Evolutionary conservation across 2,113 vertebrate species (phyloP).

Genomic region (Cervus canadensis): DNA sequence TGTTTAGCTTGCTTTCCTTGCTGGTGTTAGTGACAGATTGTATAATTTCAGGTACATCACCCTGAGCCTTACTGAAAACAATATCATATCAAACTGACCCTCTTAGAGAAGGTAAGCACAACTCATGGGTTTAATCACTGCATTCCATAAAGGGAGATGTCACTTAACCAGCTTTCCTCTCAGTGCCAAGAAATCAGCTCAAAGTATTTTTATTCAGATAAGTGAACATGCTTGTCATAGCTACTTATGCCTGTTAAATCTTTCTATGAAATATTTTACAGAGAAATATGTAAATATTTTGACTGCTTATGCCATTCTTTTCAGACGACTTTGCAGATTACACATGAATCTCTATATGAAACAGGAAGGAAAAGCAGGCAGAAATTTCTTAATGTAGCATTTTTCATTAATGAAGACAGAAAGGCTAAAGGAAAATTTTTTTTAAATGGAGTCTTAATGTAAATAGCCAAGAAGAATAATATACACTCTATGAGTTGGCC

Average conservation of each 20-base stretch:
- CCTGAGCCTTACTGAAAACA: not conserved
- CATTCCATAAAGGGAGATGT: constrained; percentile 78
- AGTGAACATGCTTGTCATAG: constrained; percentile 75
- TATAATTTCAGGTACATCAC: not conserved
- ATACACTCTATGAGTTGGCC: not conserved
- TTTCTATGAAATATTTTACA: constrained; percentile 82
- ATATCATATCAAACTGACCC: not conserved
- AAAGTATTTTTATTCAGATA: constrained; percentile 81
- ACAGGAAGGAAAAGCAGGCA: constrained; percentile 71
- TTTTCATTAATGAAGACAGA: constrained; percentile 76
- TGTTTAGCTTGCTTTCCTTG: not conserved
- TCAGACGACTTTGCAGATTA: constrained; percentile 73
- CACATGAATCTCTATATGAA: constrained; percentile 69
- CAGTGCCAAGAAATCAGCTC: constrained; percentile 67
- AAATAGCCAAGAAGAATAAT: constrained; percentile 59
- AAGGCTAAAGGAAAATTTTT: constrained; percentile 66
- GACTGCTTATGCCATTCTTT: constrained; percentile 80
- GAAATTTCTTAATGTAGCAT: constrained; percentile 77
- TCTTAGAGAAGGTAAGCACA: not conserved
- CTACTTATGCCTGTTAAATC: constrained; percentile 81
- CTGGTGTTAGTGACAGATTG: not conserved
- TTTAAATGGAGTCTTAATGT: constrained; percentile 42
- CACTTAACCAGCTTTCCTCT: constrained; percentile 65
- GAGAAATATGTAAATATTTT: constrained; percentile 92
- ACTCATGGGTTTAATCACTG: constrained; percentile 61